Conservation (phyloP, 2,113 vertebrate species). For the Varanus salvator region DNA sequence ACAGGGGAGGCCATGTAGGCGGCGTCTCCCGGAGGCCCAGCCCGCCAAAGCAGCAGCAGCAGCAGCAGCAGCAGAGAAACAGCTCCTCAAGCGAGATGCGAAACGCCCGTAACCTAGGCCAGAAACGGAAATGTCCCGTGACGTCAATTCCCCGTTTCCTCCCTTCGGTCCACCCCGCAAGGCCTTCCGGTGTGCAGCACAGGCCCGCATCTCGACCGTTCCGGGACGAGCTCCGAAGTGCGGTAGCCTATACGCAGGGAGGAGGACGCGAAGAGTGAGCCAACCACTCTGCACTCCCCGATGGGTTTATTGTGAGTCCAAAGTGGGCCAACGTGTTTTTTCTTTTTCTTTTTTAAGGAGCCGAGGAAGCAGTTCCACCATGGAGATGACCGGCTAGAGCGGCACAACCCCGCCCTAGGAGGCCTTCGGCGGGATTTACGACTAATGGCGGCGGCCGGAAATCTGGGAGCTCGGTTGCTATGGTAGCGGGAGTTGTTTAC, state of each 20-base stretch:
- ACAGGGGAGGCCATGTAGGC: background rate
- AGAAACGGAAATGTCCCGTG: background rate
- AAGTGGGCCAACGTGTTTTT: background rate
- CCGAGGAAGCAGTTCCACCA: background rate
- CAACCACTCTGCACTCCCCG: no score
- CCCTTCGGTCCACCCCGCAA: background rate
- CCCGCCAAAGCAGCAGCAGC: no score
- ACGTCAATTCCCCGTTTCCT: no score
- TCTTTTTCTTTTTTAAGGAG: background rate
- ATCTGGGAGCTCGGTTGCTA: background rate
- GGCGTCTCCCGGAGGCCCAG: background rate
- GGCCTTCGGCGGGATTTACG: no score
- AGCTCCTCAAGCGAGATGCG: background rate
- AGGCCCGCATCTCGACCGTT: background rate
- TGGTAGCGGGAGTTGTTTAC: background rate
- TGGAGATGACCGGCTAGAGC: background rate
- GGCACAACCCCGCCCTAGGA: background rate
- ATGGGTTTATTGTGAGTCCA: no score
- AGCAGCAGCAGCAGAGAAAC: background rate
- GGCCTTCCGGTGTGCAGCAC: background rate
- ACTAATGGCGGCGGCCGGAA: background rate
- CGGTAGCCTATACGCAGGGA: no score
- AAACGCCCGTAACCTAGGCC: fast-evolving
- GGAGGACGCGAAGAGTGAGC: no score
- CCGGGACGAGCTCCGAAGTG: background rate